Percentiles rank a stretch among this genome's conserved stretches.
phyloP scores from a whole-genome alignment of 2,113 vertebrate genomes.

The Ellobius talpinus region DNA sequence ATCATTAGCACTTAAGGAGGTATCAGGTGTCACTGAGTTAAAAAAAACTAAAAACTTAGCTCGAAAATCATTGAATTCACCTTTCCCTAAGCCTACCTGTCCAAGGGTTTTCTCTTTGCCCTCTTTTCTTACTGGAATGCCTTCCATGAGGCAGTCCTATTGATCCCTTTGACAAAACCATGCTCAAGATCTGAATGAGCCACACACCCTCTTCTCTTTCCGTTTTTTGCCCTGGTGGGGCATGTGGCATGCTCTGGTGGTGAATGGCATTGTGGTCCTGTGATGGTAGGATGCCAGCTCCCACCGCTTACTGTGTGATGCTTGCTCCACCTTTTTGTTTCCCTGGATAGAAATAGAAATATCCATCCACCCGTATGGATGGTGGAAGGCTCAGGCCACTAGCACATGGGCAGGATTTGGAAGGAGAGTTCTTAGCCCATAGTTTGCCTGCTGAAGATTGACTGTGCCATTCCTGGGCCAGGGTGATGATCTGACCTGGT shows the following conservation, averaged over 20 bases:
- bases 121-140: not conserved
- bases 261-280: not conserved
- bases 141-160: not conserved
- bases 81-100: not conserved
- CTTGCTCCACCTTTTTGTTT: not conserved
- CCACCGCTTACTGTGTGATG: not conserved
- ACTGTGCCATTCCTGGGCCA: not conserved
- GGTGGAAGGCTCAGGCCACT: not conserved
- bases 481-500: not conserved
- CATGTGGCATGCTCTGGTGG: rapidly evolving
- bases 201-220: not conserved
- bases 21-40: not conserved
- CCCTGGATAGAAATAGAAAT: not conserved
- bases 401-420: not conserved
- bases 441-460: rapidly evolving
- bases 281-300: not conserved
- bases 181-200: not conserved
- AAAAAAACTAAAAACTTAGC: not conserved
- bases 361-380: not conserved
- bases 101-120: no score
- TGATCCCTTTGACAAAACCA: not conserved
- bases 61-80: not conserved
- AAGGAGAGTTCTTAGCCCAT: not conserved
- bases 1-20: not conserved
- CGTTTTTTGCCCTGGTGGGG: not conserved